Evolutionary conservation across 1,140 invertebrate genomes (phyloP).

Genomic region (Sinonovacula constricta): DNA sequence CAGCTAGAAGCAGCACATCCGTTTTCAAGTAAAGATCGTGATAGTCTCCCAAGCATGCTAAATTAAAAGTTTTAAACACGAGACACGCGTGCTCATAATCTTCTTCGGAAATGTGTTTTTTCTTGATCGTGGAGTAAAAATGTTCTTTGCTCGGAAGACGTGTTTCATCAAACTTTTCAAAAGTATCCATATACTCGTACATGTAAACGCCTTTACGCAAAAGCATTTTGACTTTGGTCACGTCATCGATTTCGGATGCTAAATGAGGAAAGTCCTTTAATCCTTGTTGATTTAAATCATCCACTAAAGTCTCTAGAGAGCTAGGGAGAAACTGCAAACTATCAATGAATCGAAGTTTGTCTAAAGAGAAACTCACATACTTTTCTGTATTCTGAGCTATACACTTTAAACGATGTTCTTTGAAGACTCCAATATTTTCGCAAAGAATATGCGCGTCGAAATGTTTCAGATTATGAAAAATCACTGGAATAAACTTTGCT

Average conservation of each 20-base stretch:
- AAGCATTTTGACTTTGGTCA: conserved; percentile 11
- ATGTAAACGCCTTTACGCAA: conserved; percentile 48
- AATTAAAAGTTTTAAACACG: conserved; percentile 27
- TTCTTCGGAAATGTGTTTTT: conserved; percentile 22
- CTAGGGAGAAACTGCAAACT: conserved; percentile 28
- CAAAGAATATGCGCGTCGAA: conserved; percentile 76
- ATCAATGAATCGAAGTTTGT: conserved; percentile 42
- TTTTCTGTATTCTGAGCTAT: conserved; percentile 76
- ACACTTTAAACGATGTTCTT: conserved; percentile 67
- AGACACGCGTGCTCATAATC: conserved; percentile 45
- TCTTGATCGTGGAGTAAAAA: conserved; percentile 23
- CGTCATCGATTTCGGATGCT: neutral
- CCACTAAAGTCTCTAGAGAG: conserved; percentile 19
- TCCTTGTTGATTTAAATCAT: conserved; percentile 31
- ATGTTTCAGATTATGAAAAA: conserved; percentile 76
- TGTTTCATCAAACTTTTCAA: conserved; percentile 26
- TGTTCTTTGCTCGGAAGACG: conserved; percentile 6
- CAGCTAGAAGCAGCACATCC: conserved; percentile 42
- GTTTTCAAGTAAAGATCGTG: conserved; percentile 54
- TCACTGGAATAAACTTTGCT: conserved; percentile 63
- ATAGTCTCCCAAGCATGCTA: conserved; percentile 29
- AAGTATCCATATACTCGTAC: conserved; percentile 28
- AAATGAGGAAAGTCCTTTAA: conserved; percentile 22
- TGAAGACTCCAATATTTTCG: conserved; percentile 59
- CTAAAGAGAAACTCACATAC: conserved; percentile 51